Evolutionary conservation across 2,797 vertebrate genomes (phyloP), one percentile per base, ranked within the genome.

Genomic region (Gymnothorax javanicus): DNA sequence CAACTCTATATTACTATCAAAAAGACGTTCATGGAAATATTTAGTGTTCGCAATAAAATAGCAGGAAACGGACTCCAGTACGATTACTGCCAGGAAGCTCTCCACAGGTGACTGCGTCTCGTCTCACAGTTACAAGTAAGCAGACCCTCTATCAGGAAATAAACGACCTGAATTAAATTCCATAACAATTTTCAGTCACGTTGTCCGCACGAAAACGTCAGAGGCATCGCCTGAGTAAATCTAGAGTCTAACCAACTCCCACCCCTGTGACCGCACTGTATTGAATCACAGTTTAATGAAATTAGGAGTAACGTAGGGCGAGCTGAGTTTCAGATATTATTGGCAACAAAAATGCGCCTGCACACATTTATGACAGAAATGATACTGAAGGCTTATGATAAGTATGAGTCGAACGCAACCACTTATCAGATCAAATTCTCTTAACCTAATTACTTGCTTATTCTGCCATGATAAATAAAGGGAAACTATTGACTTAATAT

Each of bases 91-190:
- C 33, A 43, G 33, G 94, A 93, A 92, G 54, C 93, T 88, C 92
- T 90, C 89, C 86, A 87, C 90, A 62, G 83, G 91, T 91, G 0
- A 88, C 88, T 67, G 92, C 92, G 91, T 92, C 90, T 93, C 92
- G 58, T 0, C 7, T 90, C 92, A 92, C 91, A 91, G 8, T 90
- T 93, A 92, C 91, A 91, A 2, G n/a, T 91, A 93, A 93, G 93
- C 92, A 94, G 94, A 86, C 91, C 87, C 69, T 89, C 90, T 87
- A 92, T 94, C 91, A 91, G 75, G 91, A 92, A 93, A 91, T 91
- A 86, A 92, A 94, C 64, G 90, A 87, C 0, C 33, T 85, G 90
- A 96, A 97, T 96, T 94, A 91, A 95, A 97, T 96, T 96, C 94
- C 93, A 88, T 88, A 82, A 12, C 62, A 90, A 92, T 94, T 92